These are phyloP conservation scores for Lonchura striata DNA, from an alignment of 2,113 vertebrate genomes.

Conservation along the genomic window DNA sequence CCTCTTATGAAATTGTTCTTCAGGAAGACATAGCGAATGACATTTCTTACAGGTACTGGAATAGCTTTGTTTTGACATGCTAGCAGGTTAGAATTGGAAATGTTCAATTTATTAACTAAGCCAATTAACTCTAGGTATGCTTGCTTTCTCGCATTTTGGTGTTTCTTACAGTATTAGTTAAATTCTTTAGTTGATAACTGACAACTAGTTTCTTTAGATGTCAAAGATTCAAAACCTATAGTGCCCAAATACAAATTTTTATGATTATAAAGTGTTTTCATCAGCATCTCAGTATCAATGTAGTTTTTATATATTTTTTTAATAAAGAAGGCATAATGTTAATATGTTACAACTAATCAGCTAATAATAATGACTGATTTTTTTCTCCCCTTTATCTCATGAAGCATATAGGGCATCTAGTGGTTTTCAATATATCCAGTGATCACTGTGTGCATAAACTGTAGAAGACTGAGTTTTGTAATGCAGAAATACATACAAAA, in stretches of 20 bases:
- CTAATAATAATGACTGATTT: neutral
- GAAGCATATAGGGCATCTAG: neutral
- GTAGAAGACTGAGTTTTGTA: neutral
- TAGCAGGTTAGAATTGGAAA: constrained; percentile 43
- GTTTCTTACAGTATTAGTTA: neutral
- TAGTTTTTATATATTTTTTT: neutral
- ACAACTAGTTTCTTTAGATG: neutral
- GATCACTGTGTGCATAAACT: neutral
- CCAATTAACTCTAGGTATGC: neutral
- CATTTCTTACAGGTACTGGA: neutral
- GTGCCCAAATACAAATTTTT: neutral
- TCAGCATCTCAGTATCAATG: neutral
- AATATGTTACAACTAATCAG: neutral
- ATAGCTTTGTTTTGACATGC: neutral
- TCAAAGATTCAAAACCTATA: neutral
- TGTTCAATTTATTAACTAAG: neutral
- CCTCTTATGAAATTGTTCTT: neutral
- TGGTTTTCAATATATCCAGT: neutral
- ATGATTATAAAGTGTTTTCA: neutral
- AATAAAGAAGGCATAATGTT: neutral
- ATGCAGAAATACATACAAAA: neutral
- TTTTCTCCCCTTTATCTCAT: neutral
- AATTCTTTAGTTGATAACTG: neutral
- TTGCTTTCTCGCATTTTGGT: neutral
- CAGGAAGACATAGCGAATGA: neutral